Evolutionary conservation across 2,113 vertebrate species (phyloP), one percentile per base, ranked within the genome.

Genomic region (Catharus minimus): DNA sequence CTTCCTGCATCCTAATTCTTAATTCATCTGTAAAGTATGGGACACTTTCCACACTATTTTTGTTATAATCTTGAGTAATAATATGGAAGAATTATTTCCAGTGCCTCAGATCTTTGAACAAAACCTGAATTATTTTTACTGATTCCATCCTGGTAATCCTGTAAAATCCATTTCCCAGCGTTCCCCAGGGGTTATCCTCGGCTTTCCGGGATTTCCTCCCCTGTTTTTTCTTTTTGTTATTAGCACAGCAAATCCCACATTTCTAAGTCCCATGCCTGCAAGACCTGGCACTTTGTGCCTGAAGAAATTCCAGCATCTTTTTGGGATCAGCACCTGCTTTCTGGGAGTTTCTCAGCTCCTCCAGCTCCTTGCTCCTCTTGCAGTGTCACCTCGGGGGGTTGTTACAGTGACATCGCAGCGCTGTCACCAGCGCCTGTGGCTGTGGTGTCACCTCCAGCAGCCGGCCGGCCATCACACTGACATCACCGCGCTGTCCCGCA

Each of bases 401-500:
- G 11, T 27, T 5, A 14, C 1, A 1, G 52, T n/a, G 4, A 67
- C n/a, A 11, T 16, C 9, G 28, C 2, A 4, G 26, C 12, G 65
- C 46, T 28, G 24, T 33, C 44, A 15, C 30, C 33, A 1, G n/a
- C 1, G 4, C 57, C 57, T 8, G 23, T 33, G 0, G 3, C 38
- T 14, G 24, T 1, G 15, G 20, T 20, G 26, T 33, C 32, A 23
- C 26, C 47, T 10, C 21, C 36, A 3, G 46, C 41, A 22, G 52
- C 43, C 1, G 33, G 3, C 41, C 4, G 11, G 36, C 38, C 3
- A 8, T 23, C 8, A 2, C 16, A 2, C 23, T 57, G 61, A 28
- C 39, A 1, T 9, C 28, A 0, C 23, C 1, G 0, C 1, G 9
- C 7, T 12, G 36, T 50, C 38, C 28, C 5, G 0, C 71, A 89